Evolutionary conservation across 1,140 invertebrate genomes (phyloP).

Genomic region (Drosophila leontia): DNA sequence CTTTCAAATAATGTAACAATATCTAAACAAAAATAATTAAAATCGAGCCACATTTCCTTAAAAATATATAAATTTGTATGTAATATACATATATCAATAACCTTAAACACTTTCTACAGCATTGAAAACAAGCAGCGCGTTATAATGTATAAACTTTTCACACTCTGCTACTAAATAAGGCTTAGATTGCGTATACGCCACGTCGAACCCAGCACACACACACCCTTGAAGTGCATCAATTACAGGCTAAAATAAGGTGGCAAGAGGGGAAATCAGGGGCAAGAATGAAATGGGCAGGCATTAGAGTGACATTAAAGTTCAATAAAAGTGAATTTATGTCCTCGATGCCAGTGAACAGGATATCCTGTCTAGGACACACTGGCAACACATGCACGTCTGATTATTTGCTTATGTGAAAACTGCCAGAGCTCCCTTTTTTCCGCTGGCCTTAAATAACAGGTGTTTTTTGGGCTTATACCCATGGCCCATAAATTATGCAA

Average conservation of each 20-base stretch:
- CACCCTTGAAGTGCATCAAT: constrained; percentile 56
- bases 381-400: constrained; percentile 27
- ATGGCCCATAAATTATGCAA: constrained; percentile 69
- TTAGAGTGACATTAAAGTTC: constrained; percentile 37
- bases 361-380: constrained; percentile 14
- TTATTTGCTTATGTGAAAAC: constrained; percentile 68
- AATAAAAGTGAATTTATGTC: constrained; percentile 71
- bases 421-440: constrained; percentile 4
- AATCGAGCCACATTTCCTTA: too few relatives aligned
- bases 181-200: constrained; percentile 2
- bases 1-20: too few relatives aligned
- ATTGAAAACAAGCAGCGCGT: too few relatives aligned
- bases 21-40: too few relatives aligned
- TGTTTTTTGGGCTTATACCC: constrained; percentile 51
- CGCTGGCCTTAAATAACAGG: constrained; percentile 67
- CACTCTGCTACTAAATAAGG: constrained; percentile 1
- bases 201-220: constrained; percentile 7
- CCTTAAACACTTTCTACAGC: too few relatives aligned
- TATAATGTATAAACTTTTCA: too few relatives aligned
- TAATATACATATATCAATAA: too few relatives aligned
- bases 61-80: too few relatives aligned
- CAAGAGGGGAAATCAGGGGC: not conserved
- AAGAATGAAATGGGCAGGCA: constrained; percentile 37
- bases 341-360: constrained; percentile 15
- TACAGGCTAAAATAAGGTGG: constrained; percentile 15